Conservation (phyloP, 1,140 invertebrate species). For the Anagrus nilaparvatae region DNA sequence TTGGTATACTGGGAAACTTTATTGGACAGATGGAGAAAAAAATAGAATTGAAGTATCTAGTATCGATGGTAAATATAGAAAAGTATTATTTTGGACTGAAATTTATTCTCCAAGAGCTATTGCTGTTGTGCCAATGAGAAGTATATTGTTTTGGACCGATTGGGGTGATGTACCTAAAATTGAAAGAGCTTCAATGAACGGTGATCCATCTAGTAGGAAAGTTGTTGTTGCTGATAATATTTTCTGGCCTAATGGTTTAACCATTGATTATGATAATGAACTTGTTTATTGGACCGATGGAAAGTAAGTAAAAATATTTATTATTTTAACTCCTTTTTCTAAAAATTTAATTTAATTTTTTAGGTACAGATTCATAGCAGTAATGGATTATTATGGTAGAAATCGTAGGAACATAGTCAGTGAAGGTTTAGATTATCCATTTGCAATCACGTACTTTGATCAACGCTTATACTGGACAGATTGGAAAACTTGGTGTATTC, state of each 20-base stretch:
- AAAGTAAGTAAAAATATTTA: constrained; percentile 23
- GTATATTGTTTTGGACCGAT: constrained; percentile 81
- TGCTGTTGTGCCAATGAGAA: constrained; percentile 68
- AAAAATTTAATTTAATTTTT: too few species aligned
- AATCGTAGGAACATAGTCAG: constrained; percentile 61
- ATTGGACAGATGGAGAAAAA: constrained; percentile 84
- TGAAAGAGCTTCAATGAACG: constrained; percentile 80
- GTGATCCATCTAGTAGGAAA: constrained; percentile 52
- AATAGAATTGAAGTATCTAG: constrained; percentile 83
- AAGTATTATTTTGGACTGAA: constrained; percentile 84
- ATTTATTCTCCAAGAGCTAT: constrained; percentile 82
- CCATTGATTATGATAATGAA: constrained; percentile 71
- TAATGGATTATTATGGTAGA: constrained; percentile 75
- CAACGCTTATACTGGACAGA: constrained; percentile 91
- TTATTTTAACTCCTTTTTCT: neutral
- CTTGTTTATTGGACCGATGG: constrained; percentile 83
- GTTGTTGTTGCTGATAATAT: constrained; percentile 76
- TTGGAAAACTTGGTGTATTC: constrained; percentile 68
- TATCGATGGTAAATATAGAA: constrained; percentile 62
- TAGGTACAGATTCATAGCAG: constrained; percentile 65
- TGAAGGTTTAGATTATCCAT: constrained; percentile 72
- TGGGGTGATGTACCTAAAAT: constrained; percentile 89
- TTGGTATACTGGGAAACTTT: constrained; percentile 82
- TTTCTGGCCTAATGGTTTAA: constrained; percentile 86
- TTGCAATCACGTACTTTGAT: constrained; percentile 69